Percentiles rank a stretch among this genome's conserved stretches.
Evolutionary conservation across 2,888 invertebrate genomes (phyloP).

Genomic region (Taphrorychus bicolor): DNA sequence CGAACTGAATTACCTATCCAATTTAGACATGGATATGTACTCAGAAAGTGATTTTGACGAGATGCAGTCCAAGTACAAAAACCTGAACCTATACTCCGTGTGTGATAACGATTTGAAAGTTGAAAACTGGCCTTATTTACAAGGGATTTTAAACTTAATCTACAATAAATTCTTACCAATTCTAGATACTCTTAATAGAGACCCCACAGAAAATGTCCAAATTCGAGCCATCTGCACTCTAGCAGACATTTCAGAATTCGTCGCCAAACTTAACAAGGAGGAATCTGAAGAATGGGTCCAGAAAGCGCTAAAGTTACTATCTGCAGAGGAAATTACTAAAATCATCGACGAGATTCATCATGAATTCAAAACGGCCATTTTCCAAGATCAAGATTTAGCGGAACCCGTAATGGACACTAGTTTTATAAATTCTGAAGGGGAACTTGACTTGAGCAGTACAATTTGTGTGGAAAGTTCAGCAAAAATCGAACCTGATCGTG

Average conservation of each 20-base stretch:
- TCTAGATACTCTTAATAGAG: slow-evolving; percentile 48
- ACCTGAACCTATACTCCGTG: slow-evolving; percentile 39
- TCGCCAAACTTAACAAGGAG: slow-evolving; percentile 45
- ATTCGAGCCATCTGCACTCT: slow-evolving; percentile 50
- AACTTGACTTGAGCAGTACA: slow-evolving; percentile 26
- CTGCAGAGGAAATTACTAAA: slow-evolving; percentile 39
- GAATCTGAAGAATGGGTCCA: slow-evolving; percentile 48
- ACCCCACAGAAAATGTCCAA: slow-evolving; percentile 53
- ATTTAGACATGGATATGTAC: slow-evolving; percentile 49
- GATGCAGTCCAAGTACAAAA: slow-evolving; percentile 44
- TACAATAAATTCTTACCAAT: slow-evolving; percentile 49
- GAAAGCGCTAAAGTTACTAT: slow-evolving; percentile 34
- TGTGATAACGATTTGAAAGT: slow-evolving; percentile 37
- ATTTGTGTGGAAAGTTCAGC: slow-evolving; percentile 32
- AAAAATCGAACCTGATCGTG: too few relatives aligned
- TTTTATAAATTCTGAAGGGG: slow-evolving; percentile 6
- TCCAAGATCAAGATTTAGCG: slow-evolving; percentile 30
- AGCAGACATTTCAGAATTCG: slow-evolving; percentile 47
- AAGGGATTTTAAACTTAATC: slow-evolving; percentile 50
- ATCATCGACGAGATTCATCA: slow-evolving; percentile 43
- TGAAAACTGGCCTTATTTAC: slow-evolving; percentile 47
- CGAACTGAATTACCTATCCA: slow-evolving; percentile 45
- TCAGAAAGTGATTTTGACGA: slow-evolving; percentile 53
- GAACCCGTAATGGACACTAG: slow-evolving; percentile 34
- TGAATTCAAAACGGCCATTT: slow-evolving; percentile 29